Base-by-base conservation (phyloP, 92 coral and sea anemone species). In the Scolanthus callimorphus region DNA sequence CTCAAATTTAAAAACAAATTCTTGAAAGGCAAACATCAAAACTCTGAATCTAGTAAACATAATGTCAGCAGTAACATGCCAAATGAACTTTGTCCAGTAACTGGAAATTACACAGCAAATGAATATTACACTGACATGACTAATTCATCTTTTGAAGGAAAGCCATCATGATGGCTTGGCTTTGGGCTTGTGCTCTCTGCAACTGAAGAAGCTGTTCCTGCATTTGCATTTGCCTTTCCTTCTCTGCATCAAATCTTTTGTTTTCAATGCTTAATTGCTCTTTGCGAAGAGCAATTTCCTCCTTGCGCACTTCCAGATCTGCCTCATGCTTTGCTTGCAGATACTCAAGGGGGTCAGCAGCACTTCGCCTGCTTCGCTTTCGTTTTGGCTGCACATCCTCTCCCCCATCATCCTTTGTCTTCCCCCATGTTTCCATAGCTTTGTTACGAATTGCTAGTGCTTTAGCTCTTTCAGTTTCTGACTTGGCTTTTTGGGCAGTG, bases 351-450 rank as follows among this genome's bases (percentile, higher is more conserved):
- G 76, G 70, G 51, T 73, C 71, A 49, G 51, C 19, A 12, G 63
- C 68, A 57, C 60, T 27, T 49, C 81, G 49, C 39, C 86, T 74
- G 44, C 60, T 65, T 48, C 71, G 57, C 47, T 26, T 56, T 49
- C 48, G 71, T 39, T 30, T 54, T 47, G 29, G 43, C 37, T 44
- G 57, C 10, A n/a, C 52, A 22, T 55, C 27, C 67, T 55, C 70
- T 25, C 63, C 79, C 57, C 57, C 70, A 34, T 80, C 86, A 26
- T 54, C 53, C 31, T 25, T 57, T 4, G 60, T 60, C 47, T 73
- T 80, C 51, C 58, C 80, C 81, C 75, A 73, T 39, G 71, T 72
- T 45, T 51, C 59, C 80, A 79, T 73, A 23, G 81, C 79, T 39
- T 59, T 65, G 51, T 79, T 77, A 49, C 71, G 64, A 21, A 63